Evolutionary conservation across 2,888 invertebrate genomes (phyloP), one percentile per base, ranked within the genome.

Genomic region (Terebella lapidaria): DNA sequence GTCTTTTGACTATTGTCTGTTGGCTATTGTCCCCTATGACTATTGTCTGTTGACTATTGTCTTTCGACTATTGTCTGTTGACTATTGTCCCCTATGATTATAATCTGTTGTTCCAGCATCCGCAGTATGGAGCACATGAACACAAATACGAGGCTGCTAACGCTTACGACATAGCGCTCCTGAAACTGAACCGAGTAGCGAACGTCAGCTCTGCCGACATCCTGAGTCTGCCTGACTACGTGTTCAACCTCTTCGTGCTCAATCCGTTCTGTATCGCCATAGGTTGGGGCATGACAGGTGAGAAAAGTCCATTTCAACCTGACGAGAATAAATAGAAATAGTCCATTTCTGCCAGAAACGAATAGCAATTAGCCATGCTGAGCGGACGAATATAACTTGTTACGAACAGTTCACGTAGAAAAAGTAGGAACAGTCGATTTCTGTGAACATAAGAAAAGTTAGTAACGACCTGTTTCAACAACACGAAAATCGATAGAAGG

Each of bases 141-240:
- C n/a, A n/a, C n/a, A n/a, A n/a, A n/a, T n/a, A n/a, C n/a, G n/a
- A n/a, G n/a, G n/a, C n/a, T n/a, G n/a, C n/a, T n/a, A n/a, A n/a
- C n/a, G n/a, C n/a, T n/a, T 49, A 49, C 24, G 49, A 49, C 49
- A 49, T 49, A n/a, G 49, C 49, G 5, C 49, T 49, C 5, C 49
- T 49, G 49, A 49, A 49, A 24, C 49, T 49, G 24, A 24, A n/a
- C 5, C 15, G 49, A 22, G 18, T 20, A 10, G 49, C 49, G n/a
- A 49, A 49, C 49, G 49, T 49, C 49, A 49, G 49, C 24, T 22
- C 49, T 5, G 22, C 15, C 5, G 49, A 49, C 18, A 22, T 49
- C 49, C 10, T 49, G 22, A 10, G 5, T 5, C 24, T 49, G 10
- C 49, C 49, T 5, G 22, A 22, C 24, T 5, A 20, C 18, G 5